Evolutionary conservation across 2,113 vertebrate genomes (phyloP).

Genomic region (Apeltes quadracus): DNA sequence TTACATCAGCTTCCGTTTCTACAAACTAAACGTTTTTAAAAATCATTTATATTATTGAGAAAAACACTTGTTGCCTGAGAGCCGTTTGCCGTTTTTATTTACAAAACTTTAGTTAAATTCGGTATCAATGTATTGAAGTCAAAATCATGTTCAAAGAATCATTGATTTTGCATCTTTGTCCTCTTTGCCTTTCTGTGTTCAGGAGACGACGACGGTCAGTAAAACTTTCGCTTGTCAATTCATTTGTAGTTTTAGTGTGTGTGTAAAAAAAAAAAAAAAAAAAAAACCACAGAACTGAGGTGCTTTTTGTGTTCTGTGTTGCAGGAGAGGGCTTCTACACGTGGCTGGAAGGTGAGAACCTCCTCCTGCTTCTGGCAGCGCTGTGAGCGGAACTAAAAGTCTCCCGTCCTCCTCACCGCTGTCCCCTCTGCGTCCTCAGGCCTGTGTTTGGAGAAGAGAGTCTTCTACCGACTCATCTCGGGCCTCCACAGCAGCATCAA

Average conservation of each 20-base stretch:
- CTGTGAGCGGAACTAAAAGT: no score
- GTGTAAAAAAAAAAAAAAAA: background rate
- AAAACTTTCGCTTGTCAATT: background rate
- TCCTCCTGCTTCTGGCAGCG: no score
- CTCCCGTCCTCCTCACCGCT: background rate
- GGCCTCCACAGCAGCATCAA: conserved; percentile 98
- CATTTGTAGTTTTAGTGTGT: background rate
- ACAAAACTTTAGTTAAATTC: no score
- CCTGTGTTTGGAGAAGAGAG: conserved; percentile 95
- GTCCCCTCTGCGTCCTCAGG: conserved; percentile 72
- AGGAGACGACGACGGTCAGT: conserved; percentile 97
- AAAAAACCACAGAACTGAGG: background rate
- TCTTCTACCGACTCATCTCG: conserved; percentile 96
- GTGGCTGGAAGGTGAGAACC: conserved; percentile 92
- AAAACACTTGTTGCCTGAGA: no score
- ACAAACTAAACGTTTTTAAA: background rate
- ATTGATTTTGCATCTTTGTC: background rate
- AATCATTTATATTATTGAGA: no score
- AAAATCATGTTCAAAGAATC: no score
- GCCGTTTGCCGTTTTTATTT: no score
- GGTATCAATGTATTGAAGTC: no score
- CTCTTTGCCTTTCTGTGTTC: conserved; percentile 25
- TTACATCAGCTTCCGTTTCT: background rate
- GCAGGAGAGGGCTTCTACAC: conserved; percentile 95
- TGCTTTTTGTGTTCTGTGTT: background rate